Base-by-base conservation (phyloP, 2,113 vertebrate genomes). In the Struthio camelus region DNA sequence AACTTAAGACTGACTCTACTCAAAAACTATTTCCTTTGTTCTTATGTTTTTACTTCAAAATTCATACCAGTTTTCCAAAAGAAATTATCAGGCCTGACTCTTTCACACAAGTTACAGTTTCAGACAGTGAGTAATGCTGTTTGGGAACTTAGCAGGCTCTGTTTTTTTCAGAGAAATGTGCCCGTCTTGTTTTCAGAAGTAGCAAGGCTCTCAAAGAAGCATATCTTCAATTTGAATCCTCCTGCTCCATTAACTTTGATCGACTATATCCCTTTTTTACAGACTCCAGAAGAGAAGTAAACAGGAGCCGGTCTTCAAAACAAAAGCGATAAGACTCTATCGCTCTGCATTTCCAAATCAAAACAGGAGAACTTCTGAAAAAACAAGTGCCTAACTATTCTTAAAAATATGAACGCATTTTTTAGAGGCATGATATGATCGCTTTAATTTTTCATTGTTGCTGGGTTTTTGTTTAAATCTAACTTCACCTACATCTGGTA, bases 1-100 rank as follows among this genome's bases (percentile, higher is more conserved):
- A 96, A 97, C 93, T 96, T 95, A 90, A 97, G 97, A 86, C 96
- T 98, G 97, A 98, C 97, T 97, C 94, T 36, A 98, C 95, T 96
- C 91, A 85, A 81, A 97, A 97, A 97, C 93, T 97, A 98, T 98
- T 98, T 97, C 97, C 98, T 98, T 98, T 98, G 98, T 98, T 98
- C 97, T 98, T 67, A 27, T 83, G 91, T 81, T 98, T 97, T 96
- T 66, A 61, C 94, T 97, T 97, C 91, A 75, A 95, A 96, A 97
- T 96, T 95, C 94, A 96, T 59, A 91, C 85, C 84, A 87, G 85
- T 97, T 95, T 96, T 93, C 79, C 78, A 61, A 82, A 80, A 91
- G 84, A 71, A 92, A 94, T 80, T 11, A 56, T 65, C 76, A 73
- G 75, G 59, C 40, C 22, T 30, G 59, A 69, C 85, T 80, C 90